phyloP scores from a whole-genome alignment of 2,888 invertebrate genomes.

The Nesidiocoris tenuis region DNA sequence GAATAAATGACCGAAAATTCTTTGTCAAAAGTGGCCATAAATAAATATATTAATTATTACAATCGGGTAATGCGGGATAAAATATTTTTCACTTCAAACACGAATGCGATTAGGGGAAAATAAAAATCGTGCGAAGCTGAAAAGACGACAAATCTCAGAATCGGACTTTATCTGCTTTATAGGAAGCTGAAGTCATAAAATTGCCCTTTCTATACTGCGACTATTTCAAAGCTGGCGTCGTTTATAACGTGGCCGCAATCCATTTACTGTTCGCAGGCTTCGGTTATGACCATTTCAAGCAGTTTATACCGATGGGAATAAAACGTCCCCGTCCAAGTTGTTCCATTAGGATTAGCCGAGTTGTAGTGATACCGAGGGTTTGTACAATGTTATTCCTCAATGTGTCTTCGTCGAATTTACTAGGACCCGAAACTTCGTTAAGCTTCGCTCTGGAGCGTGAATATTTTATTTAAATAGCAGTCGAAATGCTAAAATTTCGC shows the following conservation, averaged over 20 bases:
- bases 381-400: slow-evolving; percentile 7
- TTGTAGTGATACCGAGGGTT: not conserved
- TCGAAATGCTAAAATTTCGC: too few relatives aligned
- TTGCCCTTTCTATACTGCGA: not conserved
- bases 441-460: not conserved
- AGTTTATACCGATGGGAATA: not conserved
- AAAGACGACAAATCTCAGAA: not conserved
- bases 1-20: too few relatives aligned
- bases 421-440: not conserved
- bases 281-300: not conserved
- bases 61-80: too few relatives aligned
- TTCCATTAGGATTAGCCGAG: not conserved
- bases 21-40: too few relatives aligned
- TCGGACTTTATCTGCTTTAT: not conserved
- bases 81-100: too few relatives aligned
- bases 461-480: too few relatives aligned
- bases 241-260: not conserved
- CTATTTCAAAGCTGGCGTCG: not conserved
- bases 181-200: not conserved
- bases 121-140: too few relatives aligned
- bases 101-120: too few relatives aligned
- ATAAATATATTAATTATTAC: too few relatives aligned
- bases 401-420: not conserved
- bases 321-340: not conserved
- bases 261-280: not conserved